Percentiles rank a stretch among this genome's conserved stretches.
phyloP scores from a whole-genome alignment of 2,888 invertebrate genomes.

The Sphinx pinastri region DNA sequence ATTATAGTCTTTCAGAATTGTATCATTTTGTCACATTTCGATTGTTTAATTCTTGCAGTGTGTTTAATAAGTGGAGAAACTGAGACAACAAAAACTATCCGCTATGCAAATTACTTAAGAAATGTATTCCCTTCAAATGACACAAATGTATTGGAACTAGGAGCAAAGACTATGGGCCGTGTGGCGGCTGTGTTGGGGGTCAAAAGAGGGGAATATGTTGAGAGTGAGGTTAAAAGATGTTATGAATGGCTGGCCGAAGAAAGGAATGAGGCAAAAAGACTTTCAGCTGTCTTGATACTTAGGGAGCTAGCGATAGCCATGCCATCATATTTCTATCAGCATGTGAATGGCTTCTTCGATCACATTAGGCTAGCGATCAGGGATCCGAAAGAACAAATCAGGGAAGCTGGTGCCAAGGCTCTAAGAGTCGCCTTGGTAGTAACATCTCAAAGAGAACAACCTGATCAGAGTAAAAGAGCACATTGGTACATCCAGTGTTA shows the following conservation, averaged over 20 bases:
- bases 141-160: constrained; percentile 95
- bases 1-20: background rate
- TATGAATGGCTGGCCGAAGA: constrained; percentile 97
- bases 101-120: constrained; percentile 95
- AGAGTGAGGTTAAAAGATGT: constrained; percentile 96
- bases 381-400: constrained; percentile 94
- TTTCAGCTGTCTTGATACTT: constrained; percentile 95
- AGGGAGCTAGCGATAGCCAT: constrained; percentile 97
- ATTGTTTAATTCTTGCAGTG: constrained; percentile 82
- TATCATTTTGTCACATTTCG: background rate
- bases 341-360: constrained; percentile 95
- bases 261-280: constrained; percentile 94
- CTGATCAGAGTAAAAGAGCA: constrained; percentile 93
- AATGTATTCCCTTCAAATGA: constrained; percentile 95
- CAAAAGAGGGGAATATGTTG: constrained; percentile 97
- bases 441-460: constrained; percentile 96
- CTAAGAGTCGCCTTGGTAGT: constrained; percentile 96
- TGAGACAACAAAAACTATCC: constrained; percentile 93
- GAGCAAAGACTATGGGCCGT: constrained; percentile 96
- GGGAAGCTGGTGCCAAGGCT: constrained; percentile 96
- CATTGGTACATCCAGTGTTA: constrained; percentile 97
- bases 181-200: constrained; percentile 95
- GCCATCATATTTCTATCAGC: constrained; percentile 98
- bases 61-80: constrained; percentile 96
- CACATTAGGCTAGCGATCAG: constrained; percentile 95